A percentile compares a stretch with the other conserved stretches of the same genome.
These are phyloP conservation scores for Trileptium ribeirensis DNA, from an alignment of 2,888 invertebrate species.

Conservation along the genomic window DNA sequence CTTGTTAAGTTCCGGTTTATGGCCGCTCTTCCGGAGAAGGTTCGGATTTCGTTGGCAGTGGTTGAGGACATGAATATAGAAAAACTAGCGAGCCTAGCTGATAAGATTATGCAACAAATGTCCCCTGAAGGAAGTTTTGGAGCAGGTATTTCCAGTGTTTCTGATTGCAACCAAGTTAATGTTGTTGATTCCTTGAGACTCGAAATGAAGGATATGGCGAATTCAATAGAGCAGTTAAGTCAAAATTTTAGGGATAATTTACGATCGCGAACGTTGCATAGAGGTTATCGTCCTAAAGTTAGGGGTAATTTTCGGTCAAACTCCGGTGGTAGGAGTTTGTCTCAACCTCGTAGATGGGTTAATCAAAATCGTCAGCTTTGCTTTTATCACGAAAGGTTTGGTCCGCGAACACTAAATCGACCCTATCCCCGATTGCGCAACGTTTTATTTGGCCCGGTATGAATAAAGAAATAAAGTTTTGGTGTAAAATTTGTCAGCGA, in stretches of 20 bases:
- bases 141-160: neutral
- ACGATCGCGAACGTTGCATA: too few species aligned
- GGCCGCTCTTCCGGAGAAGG: neutral
- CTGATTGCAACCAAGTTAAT: neutral
- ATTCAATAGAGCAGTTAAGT: neutral
- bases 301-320: too few species aligned
- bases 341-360: too few species aligned
- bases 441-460: too few species aligned
- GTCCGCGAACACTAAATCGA: neutral
- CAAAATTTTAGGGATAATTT: neutral
- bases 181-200: neutral
- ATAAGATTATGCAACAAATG: neutral
- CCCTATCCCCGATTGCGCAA: too few species aligned
- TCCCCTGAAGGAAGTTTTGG: neutral
- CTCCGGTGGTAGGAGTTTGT: too few species aligned
- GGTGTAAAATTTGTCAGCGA: too few species aligned
- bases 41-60: neutral
- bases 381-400: neutral
- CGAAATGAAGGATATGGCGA: neutral
- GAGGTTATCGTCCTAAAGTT: too few species aligned
- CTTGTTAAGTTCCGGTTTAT: neutral
- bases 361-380: neutral
- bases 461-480: too few species aligned
- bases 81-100: neutral
- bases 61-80: neutral